A percentile compares a stretch with the other conserved stretches of the same genome.
Evolutionary conservation across 2,888 invertebrate genomes (phyloP).

Genomic region (Drosophila formosana): DNA sequence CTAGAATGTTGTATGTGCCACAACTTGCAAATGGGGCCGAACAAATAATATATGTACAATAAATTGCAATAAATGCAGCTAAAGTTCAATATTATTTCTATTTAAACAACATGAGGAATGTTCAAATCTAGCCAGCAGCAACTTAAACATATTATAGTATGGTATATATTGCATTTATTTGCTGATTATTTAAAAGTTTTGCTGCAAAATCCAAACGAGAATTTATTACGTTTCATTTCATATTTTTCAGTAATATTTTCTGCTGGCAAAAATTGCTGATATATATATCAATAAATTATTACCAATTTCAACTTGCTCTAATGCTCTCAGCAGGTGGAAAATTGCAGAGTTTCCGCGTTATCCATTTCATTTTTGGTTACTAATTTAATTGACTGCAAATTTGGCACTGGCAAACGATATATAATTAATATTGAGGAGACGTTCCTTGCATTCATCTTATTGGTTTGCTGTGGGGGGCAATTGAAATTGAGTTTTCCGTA

Average conservation of each 20-base stretch:
- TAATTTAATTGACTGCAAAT: conserved; percentile 1
- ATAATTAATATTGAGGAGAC: conserved; percentile 9
- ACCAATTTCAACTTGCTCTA: no score
- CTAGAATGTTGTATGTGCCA: background rate
- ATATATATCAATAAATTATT: background rate
- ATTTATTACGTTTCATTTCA: background rate
- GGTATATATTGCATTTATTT: background rate
- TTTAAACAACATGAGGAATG: background rate
- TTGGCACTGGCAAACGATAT: background rate
- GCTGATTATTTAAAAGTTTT: background rate
- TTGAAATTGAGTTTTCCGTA: conserved; percentile 31
- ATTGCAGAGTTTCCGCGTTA: background rate
- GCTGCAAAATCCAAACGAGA: background rate
- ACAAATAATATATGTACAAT: background rate
- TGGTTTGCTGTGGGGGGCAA: background rate
- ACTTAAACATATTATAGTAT: background rate
- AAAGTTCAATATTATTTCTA: background rate
- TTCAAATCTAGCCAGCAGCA: background rate
- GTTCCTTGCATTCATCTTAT: background rate
- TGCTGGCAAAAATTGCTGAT: background rate
- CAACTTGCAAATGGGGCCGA: background rate
- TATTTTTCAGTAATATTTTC: background rate
- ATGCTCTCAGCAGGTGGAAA: background rate
- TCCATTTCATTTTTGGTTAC: background rate
- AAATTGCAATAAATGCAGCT: background rate